Percentiles rank a stretch among this genome's conserved stretches.
Conservation (phyloP, 1,140 invertebrate species). For the Ips typographus region DNA sequence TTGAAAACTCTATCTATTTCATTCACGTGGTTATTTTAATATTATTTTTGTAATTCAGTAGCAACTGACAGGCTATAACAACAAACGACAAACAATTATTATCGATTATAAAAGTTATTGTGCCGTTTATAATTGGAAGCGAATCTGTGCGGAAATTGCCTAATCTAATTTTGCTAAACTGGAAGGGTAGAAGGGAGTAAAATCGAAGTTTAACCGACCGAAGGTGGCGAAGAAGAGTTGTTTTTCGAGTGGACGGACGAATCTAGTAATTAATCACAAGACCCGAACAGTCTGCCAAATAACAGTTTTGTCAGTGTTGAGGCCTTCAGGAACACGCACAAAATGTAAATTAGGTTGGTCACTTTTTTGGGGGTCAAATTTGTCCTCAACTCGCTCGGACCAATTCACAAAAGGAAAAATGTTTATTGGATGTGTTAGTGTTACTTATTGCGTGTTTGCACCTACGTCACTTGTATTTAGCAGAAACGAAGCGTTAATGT, state of each 20-base stretch:
- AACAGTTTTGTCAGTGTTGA: neutral
- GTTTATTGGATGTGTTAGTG: neutral
- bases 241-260: conserved; percentile 6
- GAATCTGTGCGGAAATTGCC: conserved; percentile 9
- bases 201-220: conserved; percentile 10
- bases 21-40: too few relatives aligned
- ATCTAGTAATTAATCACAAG: conserved; percentile 1
- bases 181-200: neutral
- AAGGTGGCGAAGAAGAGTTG: conserved; percentile 4
- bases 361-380: too few relatives aligned
- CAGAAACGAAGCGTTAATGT: neutral
- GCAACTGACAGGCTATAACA: too few relatives aligned
- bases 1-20: too few relatives aligned
- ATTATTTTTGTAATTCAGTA: too few relatives aligned
- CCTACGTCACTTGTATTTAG: neutral
- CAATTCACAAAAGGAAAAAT: too few relatives aligned
- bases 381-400: too few relatives aligned
- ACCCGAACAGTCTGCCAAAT: neutral
- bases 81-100: neutral
- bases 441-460: conserved; percentile 1
- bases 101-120: conserved; percentile 13
- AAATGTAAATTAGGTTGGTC: too few relatives aligned
- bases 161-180: conserved; percentile 13
- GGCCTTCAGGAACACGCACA: neutral
- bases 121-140: conserved; percentile 10